Evolutionary conservation across 2,888 invertebrate species (phyloP), one percentile per base, ranked within the genome.

Genomic region (Synergus japonicus): DNA sequence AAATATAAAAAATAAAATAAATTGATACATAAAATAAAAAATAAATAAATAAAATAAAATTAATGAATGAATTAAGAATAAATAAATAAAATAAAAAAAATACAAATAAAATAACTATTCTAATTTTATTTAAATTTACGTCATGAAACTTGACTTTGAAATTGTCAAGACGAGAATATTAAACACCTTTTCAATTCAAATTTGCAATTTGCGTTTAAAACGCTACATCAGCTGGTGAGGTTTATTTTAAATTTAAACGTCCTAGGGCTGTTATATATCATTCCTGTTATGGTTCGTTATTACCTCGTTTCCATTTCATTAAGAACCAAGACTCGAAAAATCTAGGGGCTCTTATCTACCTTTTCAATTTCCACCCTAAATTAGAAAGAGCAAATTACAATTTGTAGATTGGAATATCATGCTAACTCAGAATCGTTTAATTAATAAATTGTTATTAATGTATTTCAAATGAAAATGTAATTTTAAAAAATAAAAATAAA

Each of bases 271-370:
- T 13, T 69, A 69, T 46, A 8, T 22, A 22, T 46, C 49, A 58
- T 22, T 44, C 46, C 10, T 15, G 46, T 69, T 69, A 69, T 49
- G 69, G 22, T 15, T 49, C 46, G 69, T 69, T 69, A 69, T 69
- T 69, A 69, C 29, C 22, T 69, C 69, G 69, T 69, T 69, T 69
- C 69, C 69, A 69, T 69, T 69, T 69, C 49, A 69, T 69, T 69
- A 69, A 69, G 13, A 69, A 8, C 15, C 69, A 8, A 49, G 69
- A 49, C 15, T 49, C 37, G 29, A 69, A 69, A 69, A 49, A 15
- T 22, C 18, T 15, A 4, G 22, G 22, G 49, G 22, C 49, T 49
- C 46, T 49, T 69, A 69, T 69, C 49, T n/a, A 29, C 12, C 69
- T n/a, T 22, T 37, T 41, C 37, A 41, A 65, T n/a, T 65, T 65